These are phyloP conservation scores for Pammene aurita DNA, from an alignment of 2,888 invertebrate species.

Conservation along the genomic window DNA sequence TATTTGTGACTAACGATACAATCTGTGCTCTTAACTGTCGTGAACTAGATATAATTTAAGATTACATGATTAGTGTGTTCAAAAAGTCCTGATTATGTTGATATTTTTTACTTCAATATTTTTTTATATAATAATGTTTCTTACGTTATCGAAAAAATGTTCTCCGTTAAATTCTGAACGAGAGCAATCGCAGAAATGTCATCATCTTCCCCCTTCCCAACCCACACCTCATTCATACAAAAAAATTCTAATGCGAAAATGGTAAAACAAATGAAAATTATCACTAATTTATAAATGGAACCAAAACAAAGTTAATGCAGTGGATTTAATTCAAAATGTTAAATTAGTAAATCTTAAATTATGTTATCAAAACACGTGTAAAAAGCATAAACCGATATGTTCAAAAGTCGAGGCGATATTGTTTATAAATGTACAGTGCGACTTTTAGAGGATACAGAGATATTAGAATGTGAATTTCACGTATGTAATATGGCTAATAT, in stretches of 20 bases:
- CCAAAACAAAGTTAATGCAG: slow-evolving; percentile 46
- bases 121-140: not conserved
- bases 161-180: slow-evolving; percentile 9
- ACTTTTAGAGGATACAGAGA: slow-evolving; percentile 94
- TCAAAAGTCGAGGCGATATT: slow-evolving; percentile 89
- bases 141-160: not conserved
- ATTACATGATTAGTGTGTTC: too few relatives aligned
- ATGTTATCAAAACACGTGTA: slow-evolving; percentile 33
- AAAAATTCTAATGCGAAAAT: slow-evolving; percentile 48
- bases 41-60: too few relatives aligned
- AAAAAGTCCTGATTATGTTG: not conserved
- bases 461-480: slow-evolving; percentile 96
- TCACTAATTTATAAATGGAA: slow-evolving; percentile 47
- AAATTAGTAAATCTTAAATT: slow-evolving; percentile 42
- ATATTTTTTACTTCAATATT: not conserved
- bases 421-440: slow-evolving; percentile 94
- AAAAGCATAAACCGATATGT: slow-evolving; percentile 69
- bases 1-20: too few relatives aligned
- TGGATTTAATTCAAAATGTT: slow-evolving; percentile 49
- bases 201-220: slow-evolving; percentile 46
- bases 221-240: slow-evolving; percentile 40
- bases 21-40: too few relatives aligned
- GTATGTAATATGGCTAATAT: slow-evolving; percentile 58
- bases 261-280: slow-evolving; percentile 58
- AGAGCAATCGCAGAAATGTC: slow-evolving; percentile 45